Conservation (phyloP, 2,113 vertebrate genomes). For the Istiophorus platypterus region DNA sequence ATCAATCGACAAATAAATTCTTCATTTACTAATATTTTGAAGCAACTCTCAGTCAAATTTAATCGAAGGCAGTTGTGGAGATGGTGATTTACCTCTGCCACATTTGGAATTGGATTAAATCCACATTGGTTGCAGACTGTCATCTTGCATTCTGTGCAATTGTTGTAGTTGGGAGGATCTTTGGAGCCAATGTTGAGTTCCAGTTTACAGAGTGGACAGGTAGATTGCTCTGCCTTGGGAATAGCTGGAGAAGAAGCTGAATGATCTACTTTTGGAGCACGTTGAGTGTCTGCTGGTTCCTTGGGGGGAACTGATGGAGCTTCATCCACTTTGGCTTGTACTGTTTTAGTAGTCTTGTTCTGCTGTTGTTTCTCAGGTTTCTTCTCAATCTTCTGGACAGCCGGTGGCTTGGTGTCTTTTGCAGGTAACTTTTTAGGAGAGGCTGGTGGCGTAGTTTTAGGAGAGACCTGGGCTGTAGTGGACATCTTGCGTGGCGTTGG, state of each 20-base stretch:
- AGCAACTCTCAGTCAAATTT: not conserved
- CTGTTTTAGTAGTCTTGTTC: constrained; percentile 67
- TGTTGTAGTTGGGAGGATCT: constrained; percentile 90
- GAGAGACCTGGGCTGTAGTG: constrained; percentile 44
- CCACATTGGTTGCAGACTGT: constrained; percentile 95
- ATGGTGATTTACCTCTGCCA: constrained; percentile 79
- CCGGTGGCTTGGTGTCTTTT: constrained; percentile 46
- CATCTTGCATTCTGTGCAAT: constrained; percentile 93
- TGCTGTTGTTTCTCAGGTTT: constrained; percentile 74
- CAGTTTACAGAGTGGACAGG: constrained; percentile 93
- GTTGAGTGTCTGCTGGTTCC: constrained; percentile 19
- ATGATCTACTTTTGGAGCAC: constrained; percentile 55
- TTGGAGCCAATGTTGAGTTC: constrained; percentile 86
- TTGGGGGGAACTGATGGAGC: constrained; percentile 57
- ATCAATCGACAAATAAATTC: no score
- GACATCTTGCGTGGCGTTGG: constrained; percentile 76
- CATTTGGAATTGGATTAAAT: constrained; percentile 92
- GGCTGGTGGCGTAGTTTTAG: constrained; percentile 66
- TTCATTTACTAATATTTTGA: no score
- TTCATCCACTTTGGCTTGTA: constrained; percentile 56
- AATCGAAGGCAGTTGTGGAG: not conserved
- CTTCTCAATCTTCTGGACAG: constrained; percentile 65
- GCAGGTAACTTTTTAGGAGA: constrained; percentile 68
- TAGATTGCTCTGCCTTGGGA: constrained; percentile 52
- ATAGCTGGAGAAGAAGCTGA: no score